These are phyloP conservation scores for Poeciliopsis turrubarensis DNA, from an alignment of 2,113 vertebrate species.

Conservation along the genomic window DNA sequence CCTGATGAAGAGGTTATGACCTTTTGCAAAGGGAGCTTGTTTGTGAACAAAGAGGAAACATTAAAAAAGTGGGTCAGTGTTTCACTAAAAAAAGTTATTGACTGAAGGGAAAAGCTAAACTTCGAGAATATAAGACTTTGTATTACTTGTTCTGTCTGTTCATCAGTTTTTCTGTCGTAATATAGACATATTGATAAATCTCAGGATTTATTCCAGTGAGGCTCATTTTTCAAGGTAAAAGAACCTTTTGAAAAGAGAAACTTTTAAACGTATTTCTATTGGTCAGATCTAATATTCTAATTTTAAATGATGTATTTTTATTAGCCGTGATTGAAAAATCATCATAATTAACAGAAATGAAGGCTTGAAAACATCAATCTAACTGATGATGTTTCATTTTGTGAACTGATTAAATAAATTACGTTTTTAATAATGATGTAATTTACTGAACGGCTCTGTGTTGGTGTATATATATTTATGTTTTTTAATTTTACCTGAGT, in stretches of 20 bases:
- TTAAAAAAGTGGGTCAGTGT: background rate
- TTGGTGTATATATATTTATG: background rate
- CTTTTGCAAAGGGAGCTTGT: background rate
- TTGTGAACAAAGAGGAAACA: background rate
- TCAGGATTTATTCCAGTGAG: too few species aligned
- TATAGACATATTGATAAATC: too few species aligned
- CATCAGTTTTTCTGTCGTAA: too few species aligned
- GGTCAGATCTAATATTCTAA: background rate
- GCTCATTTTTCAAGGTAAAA: too few species aligned
- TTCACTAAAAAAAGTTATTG: background rate
- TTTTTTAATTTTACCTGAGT: slow-evolving; percentile 33
- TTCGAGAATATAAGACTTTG: background rate
- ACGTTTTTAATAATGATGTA: background rate
- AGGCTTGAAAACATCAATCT: background rate
- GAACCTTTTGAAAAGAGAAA: too few species aligned
- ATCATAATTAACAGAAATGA: background rate
- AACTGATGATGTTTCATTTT: background rate
- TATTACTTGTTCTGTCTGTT: too few species aligned
- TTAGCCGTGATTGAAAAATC: background rate
- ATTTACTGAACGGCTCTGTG: background rate
- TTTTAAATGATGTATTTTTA: background rate
- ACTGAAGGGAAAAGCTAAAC: background rate
- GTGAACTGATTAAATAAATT: background rate
- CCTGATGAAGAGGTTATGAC: background rate
- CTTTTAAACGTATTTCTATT: background rate